phyloP scores from a whole-genome alignment of 2,888 invertebrate species.

The Baronia brevicornis region DNA sequence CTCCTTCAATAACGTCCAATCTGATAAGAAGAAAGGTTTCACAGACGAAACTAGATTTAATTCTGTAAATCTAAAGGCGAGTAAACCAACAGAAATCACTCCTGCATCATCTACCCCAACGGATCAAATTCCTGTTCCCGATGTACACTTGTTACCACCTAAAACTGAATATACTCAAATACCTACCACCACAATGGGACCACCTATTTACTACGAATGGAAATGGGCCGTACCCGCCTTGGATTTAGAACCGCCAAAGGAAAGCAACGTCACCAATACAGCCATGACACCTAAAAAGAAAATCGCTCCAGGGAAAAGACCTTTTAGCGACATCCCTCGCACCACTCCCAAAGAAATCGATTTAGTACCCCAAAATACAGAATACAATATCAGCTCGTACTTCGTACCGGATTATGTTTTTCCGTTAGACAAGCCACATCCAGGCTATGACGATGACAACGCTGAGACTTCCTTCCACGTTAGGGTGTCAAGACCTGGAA shows the following conservation, averaged over 20 bases:
- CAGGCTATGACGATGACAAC: slow-evolving; percentile 72
- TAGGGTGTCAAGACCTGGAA: slow-evolving; percentile 60
- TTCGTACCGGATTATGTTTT: slow-evolving; percentile 78
- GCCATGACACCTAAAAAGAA: slow-evolving; percentile 32
- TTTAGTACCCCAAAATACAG: slow-evolving; percentile 46
- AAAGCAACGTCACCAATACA: slow-evolving; percentile 45
- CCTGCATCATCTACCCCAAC: slow-evolving; percentile 11
- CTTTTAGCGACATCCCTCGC: slow-evolving; percentile 46
- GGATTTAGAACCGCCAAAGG: slow-evolving; percentile 73
- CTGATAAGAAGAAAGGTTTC: slow-evolving; percentile 39
- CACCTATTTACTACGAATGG: slow-evolving; percentile 79
- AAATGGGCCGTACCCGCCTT: slow-evolving; percentile 79
- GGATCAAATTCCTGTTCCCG: slow-evolving; percentile 32
- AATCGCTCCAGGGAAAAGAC: slow-evolving; percentile 38
- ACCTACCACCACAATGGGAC: slow-evolving; percentile 73
- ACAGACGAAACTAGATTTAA: slow-evolving; percentile 39
- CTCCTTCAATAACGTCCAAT: slow-evolving; percentile 40
- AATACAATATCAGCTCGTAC: slow-evolving; percentile 76
- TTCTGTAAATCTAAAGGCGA: slow-evolving; percentile 43
- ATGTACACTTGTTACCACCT: slow-evolving; percentile 69
- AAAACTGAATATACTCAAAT: slow-evolving; percentile 54
- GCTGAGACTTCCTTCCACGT: slow-evolving; percentile 78
- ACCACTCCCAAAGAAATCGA: slow-evolving; percentile 41
- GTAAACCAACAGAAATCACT: slow-evolving; percentile 21
- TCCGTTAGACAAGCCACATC: slow-evolving; percentile 75